These are phyloP conservation scores for Caligus rogercresseyi DNA, from an alignment of 1,140 invertebrate species.

Conservation along the genomic window DNA sequence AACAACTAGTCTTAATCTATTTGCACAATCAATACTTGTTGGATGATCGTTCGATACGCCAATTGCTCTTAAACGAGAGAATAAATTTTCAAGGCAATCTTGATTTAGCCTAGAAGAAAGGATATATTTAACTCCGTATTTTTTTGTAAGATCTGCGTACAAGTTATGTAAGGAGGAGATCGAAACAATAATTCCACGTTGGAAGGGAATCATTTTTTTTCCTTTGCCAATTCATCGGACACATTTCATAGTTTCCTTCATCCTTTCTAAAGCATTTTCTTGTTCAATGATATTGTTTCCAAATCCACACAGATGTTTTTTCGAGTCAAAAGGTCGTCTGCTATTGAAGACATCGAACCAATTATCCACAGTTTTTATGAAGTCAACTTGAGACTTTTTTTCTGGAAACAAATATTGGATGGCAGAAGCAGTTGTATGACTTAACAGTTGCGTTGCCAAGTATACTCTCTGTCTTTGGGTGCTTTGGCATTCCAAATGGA, in stretches of 20 bases:
- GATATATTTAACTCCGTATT: conserved; percentile 15
- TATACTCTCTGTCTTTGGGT: neutral
- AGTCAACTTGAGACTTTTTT: conserved; percentile 4
- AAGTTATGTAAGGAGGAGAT: conserved; percentile 20
- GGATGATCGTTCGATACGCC: conserved; percentile 20
- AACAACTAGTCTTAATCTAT: conserved; percentile 20
- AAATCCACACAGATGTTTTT: conserved; percentile 20
- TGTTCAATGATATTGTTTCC: conserved; percentile 18
- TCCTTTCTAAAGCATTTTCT: conserved; percentile 16
- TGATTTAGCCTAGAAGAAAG: conserved; percentile 22
- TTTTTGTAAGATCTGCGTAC: conserved; percentile 12
- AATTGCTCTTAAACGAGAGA: conserved; percentile 20
- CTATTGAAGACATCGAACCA: conserved; percentile 21
- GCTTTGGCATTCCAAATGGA: neutral
- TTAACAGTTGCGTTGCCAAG: conserved; percentile 17
- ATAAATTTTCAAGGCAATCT: conserved; percentile 23
- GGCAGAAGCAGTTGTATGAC: conserved; percentile 12
- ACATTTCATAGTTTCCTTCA: conserved; percentile 9
- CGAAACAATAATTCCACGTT: conserved; percentile 22
- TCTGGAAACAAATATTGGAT: conserved; percentile 10
- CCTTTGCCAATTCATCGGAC: conserved; percentile 6
- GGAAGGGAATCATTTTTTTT: conserved; percentile 21
- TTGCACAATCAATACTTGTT: no score
- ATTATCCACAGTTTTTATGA: conserved; percentile 22
- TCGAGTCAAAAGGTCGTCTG: no score